phyloP scores from a whole-genome alignment of 2,113 vertebrate species.

The Epinephelus moara region DNA sequence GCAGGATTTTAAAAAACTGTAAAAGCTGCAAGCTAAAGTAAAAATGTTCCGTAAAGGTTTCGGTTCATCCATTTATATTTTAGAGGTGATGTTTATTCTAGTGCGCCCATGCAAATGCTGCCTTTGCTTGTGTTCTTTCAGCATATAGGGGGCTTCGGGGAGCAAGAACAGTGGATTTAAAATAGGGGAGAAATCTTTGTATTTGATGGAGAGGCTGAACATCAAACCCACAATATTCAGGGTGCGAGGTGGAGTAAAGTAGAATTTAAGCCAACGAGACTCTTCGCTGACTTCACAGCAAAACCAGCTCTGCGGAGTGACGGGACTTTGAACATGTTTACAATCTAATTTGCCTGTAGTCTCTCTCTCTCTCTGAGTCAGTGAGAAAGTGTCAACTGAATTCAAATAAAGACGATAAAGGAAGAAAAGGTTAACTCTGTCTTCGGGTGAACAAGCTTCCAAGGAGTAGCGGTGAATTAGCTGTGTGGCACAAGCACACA shows the following conservation, averaged over 20 bases:
- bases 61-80: not conserved
- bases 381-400: conserved; percentile 32
- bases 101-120: not conserved
- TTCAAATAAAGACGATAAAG: conserved; percentile 13
- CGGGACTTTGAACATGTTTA: conserved; percentile 57
- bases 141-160: conserved; percentile 13
- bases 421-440: conserved; percentile 15
- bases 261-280: conserved; percentile 47
- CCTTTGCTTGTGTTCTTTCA: conserved; percentile 11
- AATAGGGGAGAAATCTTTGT: not conserved
- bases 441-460: not conserved
- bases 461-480: not conserved
- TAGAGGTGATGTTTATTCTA: not conserved
- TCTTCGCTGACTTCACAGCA: conserved; percentile 6
- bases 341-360: conserved; percentile 41
- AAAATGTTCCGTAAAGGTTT: not conserved
- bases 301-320: conserved; percentile 36
- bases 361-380: conserved; percentile 12
- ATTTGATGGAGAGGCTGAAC: conserved; percentile 30
- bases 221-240: conserved; percentile 44
- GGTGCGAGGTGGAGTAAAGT: conserved; percentile 6
- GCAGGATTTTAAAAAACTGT: not conserved
- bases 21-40: not conserved
- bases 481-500: not conserved
- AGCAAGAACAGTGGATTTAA: conserved; percentile 8